Conservation (phyloP, 2,113 vertebrate genomes). For the Puffinus mauretanicus region DNA sequence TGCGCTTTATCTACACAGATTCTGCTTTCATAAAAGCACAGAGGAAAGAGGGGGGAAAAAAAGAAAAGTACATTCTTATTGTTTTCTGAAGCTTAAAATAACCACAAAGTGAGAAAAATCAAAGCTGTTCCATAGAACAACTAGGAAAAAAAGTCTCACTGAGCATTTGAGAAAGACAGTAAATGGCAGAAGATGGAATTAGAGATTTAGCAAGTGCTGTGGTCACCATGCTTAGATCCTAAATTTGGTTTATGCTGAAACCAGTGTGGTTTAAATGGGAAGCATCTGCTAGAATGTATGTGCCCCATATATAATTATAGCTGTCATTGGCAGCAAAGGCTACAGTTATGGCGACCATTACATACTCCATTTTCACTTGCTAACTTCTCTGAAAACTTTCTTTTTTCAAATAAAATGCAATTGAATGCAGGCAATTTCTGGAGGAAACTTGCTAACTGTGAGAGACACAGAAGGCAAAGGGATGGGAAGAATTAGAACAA, state of each 20-base stretch:
- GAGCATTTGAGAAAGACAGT: conserved; percentile 41
- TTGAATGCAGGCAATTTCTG: not conserved
- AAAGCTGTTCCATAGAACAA: conserved; percentile 62
- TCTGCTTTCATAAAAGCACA: conserved; percentile 59
- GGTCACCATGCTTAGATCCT: conserved; percentile 40
- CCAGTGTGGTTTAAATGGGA: not conserved
- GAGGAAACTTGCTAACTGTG: not conserved
- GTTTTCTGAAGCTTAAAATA: conserved; percentile 71
- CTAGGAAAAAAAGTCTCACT: conserved; percentile 12
- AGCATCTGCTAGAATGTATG: not conserved
- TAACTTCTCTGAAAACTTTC: not conserved
- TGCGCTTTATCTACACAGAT: conserved; percentile 67
- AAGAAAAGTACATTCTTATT: conserved; percentile 55
- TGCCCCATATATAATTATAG: not conserved
- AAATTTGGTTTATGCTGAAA: conserved; percentile 36
- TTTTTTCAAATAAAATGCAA: not conserved
- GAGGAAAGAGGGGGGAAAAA: not conserved
- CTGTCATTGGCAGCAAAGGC: not conserved
- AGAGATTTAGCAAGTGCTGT: not conserved
- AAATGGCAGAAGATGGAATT: conserved; percentile 39
- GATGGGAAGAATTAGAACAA: not conserved
- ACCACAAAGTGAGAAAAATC: conserved; percentile 69
- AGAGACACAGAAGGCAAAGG: not conserved
- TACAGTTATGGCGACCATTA: not conserved
- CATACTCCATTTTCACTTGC: not conserved